Evolutionary conservation across 35 echinoderm and acorn worm genomes (phyloP), one percentile per base, ranked within the genome.

Genomic region (Ophioderma brevispina): DNA sequence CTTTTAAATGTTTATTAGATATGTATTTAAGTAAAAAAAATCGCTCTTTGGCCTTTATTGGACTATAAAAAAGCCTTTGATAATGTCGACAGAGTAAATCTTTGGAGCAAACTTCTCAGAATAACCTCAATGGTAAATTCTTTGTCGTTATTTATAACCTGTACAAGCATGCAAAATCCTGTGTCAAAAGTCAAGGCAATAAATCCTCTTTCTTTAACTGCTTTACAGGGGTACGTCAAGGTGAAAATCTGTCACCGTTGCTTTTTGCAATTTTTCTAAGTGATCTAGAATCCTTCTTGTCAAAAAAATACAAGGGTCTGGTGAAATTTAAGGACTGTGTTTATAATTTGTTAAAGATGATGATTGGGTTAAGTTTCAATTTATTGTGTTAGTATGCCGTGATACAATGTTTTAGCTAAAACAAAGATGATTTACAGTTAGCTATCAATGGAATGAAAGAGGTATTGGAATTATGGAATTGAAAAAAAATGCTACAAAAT

Each of bases 131-230:
- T 70, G 59, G 59, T 18, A 70, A 70, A 30, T 25, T 70, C n/a
- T 70, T 70, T 70, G 23, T 25, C 1, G 59, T 70, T 18, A 70
- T 70, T 30, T 70, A 70, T 25, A 70, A 70, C n/a, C n/a, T 70
- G 23, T 70, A 70, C n/a, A 70, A 70, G n/a, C 59, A 70, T 70
- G 59, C 59, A 2, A 70, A 70, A 70, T 70, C 15, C 28, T 70
- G 59, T 70, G 59, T 25, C 59, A 70, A 70, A 70, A 25, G 5
- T 70, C 59, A 70, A 25, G 59, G 59, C 17, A 30, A 70, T 4
- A 70, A 70, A 70, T 70, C 59, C 4, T 70, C 59, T 70, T 70
- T 70, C n/a, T 70, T 70, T 70, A 70, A 70, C n/a, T 70, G 59
- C 23, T 25, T 70, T 25, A 70, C 59, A 70, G 59, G 59, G 2